Evolutionary conservation across 2,797 vertebrate species (phyloP), one percentile per base, ranked within the genome.

Genomic region (Aphelocoma californica): DNA sequence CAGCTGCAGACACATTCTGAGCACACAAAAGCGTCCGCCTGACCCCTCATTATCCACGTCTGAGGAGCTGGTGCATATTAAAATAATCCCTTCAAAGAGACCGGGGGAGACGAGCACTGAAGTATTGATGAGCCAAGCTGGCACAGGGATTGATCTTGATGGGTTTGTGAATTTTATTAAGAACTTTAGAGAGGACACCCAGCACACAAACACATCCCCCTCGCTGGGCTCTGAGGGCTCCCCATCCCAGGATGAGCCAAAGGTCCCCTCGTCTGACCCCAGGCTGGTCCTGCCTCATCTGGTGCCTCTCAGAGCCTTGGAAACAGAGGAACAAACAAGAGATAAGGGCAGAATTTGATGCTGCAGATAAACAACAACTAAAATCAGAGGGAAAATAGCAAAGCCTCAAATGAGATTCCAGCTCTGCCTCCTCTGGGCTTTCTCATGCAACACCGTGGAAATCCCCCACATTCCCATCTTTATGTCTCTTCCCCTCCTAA

Each of bases 91-190:
- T 94, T 96, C 95, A 93, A 94, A 96, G 95, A 10, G 51, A 18
- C 19, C 6, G 51, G 26, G 70, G 64, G 62, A 66, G 88, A 34
- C 6, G 45, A 29, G 56, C 57, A 1, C 91, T 94, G 87, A 77
- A 96, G 94, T 91, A 94, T 89, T 92, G 94, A 96, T 96, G 95
- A 94, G 89, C 81, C 81, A 48, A 15, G 91, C 86, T 92, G 94
- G 89, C 71, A 10, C 14, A 0, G 91, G 74, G 64, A 42, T 67
- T 66, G 94, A 93, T 92, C 84, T 73, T 2, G 2, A 17, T 8
- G 79, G 44, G 2, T 24, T 57, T 81, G 82, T 73, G 93, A 19
- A 26, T 69, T 79, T 86, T 57, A 31, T 87, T 9, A 32, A 36
- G 34, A 8, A 17, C 29, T 72, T 78, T 4, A 42, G 54, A 73